Evolutionary conservation across 2,113 vertebrate genomes (phyloP).

Genomic region (Platanista minor): DNA sequence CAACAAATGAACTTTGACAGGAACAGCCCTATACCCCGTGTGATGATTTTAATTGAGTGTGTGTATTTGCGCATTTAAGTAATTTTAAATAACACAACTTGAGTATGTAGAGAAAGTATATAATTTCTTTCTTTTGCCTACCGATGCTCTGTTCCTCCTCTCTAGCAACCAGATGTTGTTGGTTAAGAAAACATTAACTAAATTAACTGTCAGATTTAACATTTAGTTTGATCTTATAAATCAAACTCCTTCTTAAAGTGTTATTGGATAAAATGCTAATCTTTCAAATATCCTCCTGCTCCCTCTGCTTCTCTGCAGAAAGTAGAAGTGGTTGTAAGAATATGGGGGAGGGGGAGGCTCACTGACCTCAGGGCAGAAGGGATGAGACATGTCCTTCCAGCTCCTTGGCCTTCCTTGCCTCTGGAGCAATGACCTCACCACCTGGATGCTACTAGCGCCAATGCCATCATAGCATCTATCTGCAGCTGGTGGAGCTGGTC

Average conservation of each 20-base stretch:
- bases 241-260: not conserved
- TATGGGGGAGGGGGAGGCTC: not conserved
- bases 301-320: not conserved
- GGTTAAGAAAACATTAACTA: not conserved
- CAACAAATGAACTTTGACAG: not conserved
- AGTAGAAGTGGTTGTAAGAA: not conserved
- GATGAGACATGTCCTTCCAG: not conserved
- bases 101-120: not conserved
- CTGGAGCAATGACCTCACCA: not conserved
- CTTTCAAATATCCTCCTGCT: not conserved
- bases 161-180: not conserved
- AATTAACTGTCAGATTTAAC: not conserved
- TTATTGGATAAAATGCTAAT: not conserved
- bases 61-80: not conserved
- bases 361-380: not conserved
- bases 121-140: not conserved
- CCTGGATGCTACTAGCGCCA: no score
- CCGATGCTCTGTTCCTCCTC: not conserved
- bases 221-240: not conserved
- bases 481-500: not conserved
- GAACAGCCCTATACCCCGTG: not conserved
- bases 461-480: not conserved
- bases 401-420: not conserved
- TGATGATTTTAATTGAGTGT: not conserved
- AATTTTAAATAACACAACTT: not conserved